phyloP scores from a whole-genome alignment of 1,140 invertebrate genomes.

The Drosophila rhopaloa region DNA sequence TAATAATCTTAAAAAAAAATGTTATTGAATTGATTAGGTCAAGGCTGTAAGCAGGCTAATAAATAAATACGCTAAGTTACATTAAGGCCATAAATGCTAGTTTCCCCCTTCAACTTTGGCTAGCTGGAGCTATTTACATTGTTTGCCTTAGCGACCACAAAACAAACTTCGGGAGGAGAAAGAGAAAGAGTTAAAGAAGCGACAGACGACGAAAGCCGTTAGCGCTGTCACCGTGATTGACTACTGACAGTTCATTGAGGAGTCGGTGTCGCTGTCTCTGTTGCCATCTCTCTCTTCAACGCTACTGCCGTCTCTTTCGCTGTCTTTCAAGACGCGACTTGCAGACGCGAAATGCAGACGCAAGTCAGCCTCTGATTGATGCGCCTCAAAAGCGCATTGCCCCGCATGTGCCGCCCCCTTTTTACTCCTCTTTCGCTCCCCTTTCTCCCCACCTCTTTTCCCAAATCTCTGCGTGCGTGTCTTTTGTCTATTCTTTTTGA shows the following conservation, averaged over 20 bases:
- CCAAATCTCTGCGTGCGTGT: slow-evolving; percentile 25
- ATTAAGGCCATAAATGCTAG: slow-evolving; percentile 11
- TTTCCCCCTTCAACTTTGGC: slow-evolving; percentile 1
- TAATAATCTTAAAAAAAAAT: neutral
- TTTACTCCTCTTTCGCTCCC: neutral
- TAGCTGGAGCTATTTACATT: slow-evolving; percentile 22
- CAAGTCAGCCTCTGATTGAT: slow-evolving; percentile 54
- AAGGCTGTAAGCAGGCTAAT: neutral
- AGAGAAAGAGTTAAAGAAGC: neutral
- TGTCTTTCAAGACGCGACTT: slow-evolving; percentile 7
- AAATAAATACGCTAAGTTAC: slow-evolving; percentile 4
- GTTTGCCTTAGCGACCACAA: slow-evolving; percentile 26
- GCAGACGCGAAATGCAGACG: slow-evolving; percentile 28
- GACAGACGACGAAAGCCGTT: slow-evolving; percentile 44
- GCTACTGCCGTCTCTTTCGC: slow-evolving; percentile 12
- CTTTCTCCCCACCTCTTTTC: neutral
- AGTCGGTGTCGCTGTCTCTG: slow-evolving; percentile 19
- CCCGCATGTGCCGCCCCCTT: slow-evolving; percentile 12
- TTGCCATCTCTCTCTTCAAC: neutral
- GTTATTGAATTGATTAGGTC: neutral
- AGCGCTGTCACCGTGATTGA: slow-evolving; percentile 53
- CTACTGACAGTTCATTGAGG: slow-evolving; percentile 52
- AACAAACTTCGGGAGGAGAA: slow-evolving; percentile 11
- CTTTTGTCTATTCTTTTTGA: slow-evolving; percentile 49
- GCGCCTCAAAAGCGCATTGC: slow-evolving; percentile 48